Base-by-base conservation (phyloP, 1,140 invertebrate genomes). In the Adoxophyes honmai region DNA sequence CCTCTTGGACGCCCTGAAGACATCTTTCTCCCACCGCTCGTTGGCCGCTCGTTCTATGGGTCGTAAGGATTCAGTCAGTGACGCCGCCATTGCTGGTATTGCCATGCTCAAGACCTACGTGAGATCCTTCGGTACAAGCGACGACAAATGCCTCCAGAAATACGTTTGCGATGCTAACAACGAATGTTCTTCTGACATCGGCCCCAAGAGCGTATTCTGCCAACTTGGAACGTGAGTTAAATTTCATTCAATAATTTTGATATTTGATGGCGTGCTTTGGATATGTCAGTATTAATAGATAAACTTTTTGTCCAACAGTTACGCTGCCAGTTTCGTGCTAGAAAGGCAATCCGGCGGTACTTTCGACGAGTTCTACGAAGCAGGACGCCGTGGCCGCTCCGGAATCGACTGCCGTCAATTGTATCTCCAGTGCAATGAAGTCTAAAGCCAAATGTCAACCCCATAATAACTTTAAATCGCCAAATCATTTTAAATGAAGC, bases 31-130 rank as follows among this genome's bases (percentile, higher is more conserved):
- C 5, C 96, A 97, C 86, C 93, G 96, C 62, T 97, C 96, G 4
- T 78, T 96, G 58, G 89, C 93, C 0, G 96, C 96, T 15, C 91
- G 96, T 38, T 95, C 94, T 28, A 88, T 96, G 57, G 96, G 96
- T 58, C 93, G 92, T 78, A 95, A 95, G 70, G 96, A 97, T 81
- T 94, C 94, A 2, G 91, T 97, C 33, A 96, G 95, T 62, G 96
- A 97, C 70, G 95, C 95, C 10, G 94, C 94, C 1, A 91, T 96
- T 34, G 96, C 96, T 35, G 93, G 95, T 6, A 94, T 97, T 67
- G 92, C 95, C 34, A 94, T 97, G 92, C 88, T 96, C 59, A 97
- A 97, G 91, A 95, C 95, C 55, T 97, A 97, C 87, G 93, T 97
- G 34, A 92, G 93, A 75, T 95, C 96, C 4, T 93, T 97, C 69